These are phyloP conservation scores for Melanaphis sacchari DNA, from an alignment of 1,140 invertebrate genomes.

Conservation along the genomic window DNA sequence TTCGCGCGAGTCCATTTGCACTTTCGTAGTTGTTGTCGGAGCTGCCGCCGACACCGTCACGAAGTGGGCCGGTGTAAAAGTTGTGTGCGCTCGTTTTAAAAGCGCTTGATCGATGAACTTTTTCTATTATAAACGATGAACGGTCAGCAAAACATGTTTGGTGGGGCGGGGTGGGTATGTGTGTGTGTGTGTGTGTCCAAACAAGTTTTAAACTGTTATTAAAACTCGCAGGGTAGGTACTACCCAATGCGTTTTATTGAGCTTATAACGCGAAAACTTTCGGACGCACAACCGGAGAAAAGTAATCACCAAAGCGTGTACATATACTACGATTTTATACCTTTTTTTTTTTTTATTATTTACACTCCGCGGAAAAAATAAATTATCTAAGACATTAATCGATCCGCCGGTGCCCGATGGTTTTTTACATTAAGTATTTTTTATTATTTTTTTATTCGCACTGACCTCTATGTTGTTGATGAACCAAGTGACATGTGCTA, in stretches of 20 bases:
- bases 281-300: background rate
- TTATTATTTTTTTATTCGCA: background rate
- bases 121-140: constrained; percentile 52
- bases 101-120: constrained; percentile 51
- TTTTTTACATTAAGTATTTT: background rate
- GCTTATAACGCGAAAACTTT: constrained; percentile 45
- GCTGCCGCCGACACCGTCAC: background rate
- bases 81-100: constrained; percentile 12
- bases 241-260: constrained; percentile 43
- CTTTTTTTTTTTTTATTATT: constrained; percentile 10
- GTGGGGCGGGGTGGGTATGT: background rate
- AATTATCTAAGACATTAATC: background rate
- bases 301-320: background rate
- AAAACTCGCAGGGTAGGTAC: constrained; percentile 22
- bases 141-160: constrained; percentile 22
- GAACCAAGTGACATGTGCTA: constrained; percentile 17
- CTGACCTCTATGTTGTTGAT: constrained; percentile 21
- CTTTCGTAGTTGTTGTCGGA: background rate
- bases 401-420: background rate
- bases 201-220: constrained; percentile 56
- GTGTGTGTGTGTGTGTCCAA: background rate
- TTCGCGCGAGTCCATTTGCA: background rate
- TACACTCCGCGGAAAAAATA: background rate
- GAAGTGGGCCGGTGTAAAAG: background rate
- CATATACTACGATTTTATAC: background rate